Evolutionary conservation across 2,113 vertebrate species (phyloP).

Genomic region (Trinectes maculatus): DNA sequence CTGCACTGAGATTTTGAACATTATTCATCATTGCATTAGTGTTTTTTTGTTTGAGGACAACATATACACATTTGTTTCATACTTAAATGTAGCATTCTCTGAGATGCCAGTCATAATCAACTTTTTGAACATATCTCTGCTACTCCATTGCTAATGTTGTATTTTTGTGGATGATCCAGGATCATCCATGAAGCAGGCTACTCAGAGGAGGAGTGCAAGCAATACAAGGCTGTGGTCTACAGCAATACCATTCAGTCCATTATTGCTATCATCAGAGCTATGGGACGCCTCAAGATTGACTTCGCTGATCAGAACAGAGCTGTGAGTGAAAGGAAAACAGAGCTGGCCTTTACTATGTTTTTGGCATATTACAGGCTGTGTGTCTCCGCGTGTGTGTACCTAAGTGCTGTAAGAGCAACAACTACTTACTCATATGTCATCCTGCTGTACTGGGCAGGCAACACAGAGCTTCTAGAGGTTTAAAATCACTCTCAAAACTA

Average conservation of each 20-base stretch:
- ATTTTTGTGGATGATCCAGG: constrained; percentile 76
- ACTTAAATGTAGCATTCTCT: neutral
- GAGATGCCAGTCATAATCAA: no score
- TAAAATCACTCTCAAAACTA: constrained; percentile 7
- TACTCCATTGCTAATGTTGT: constrained; percentile 1
- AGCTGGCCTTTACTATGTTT: neutral
- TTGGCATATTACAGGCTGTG: neutral
- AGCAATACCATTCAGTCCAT: constrained; percentile 99
- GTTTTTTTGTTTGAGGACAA: neutral
- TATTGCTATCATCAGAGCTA: constrained; percentile 97
- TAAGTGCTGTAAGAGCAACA: constrained; percentile 6
- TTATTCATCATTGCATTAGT: neutral
- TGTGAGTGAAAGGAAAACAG: constrained; percentile 81
- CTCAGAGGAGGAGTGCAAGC: constrained; percentile 98
- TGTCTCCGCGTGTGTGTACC: neutral
- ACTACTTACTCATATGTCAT: constrained; percentile 15
- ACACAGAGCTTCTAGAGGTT: neutral
- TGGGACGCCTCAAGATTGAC: constrained; percentile 97
- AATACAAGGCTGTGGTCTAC: constrained; percentile 98
- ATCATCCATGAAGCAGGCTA: constrained; percentile 99
- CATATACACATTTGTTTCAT: neutral
- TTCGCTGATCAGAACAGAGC: constrained; percentile 90
- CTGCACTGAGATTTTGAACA: neutral
- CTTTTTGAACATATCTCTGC: neutral
- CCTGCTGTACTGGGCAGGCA: neutral